Evolutionary conservation across 2,797 vertebrate species (phyloP).

Genomic region (Ctenopoma kingsleyae): DNA sequence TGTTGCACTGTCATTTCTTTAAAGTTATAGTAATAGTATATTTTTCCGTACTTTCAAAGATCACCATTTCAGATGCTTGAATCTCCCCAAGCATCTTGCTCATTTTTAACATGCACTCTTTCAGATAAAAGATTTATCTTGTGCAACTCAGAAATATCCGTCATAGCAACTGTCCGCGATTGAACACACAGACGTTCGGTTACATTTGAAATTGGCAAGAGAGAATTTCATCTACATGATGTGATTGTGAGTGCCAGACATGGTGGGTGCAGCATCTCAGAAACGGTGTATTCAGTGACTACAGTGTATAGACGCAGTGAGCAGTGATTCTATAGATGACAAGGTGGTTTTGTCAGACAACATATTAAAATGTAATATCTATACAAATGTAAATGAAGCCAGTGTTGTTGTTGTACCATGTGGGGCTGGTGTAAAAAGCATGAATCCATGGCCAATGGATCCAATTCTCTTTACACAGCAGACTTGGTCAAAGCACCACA

Average conservation of each 20-base stretch:
- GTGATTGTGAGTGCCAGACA: not conserved
- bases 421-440: not conserved
- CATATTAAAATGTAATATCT: not conserved
- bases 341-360: not conserved
- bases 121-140: slow-evolving; percentile 61
- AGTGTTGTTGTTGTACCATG: not conserved
- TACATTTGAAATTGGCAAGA: slow-evolving; percentile 8
- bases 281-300: not conserved
- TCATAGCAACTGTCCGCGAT: slow-evolving; percentile 49
- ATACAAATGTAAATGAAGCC: not conserved
- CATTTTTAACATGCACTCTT: slow-evolving; percentile 72
- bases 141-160: slow-evolving; percentile 46
- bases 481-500: not conserved
- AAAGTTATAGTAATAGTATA: slow-evolving; percentile 48
- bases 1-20: slow-evolving; percentile 54
- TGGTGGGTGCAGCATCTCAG: not conserved
- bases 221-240: not conserved
- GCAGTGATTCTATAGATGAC: not conserved
- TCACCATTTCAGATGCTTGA: slow-evolving; percentile 30
- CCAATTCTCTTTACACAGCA: too few relatives aligned
- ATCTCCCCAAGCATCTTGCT: slow-evolving; percentile 31
- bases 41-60: slow-evolving; percentile 47
- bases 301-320: not conserved
- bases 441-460: not conserved
- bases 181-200: slow-evolving; percentile 15